A percentile compares a stretch with the other conserved stretches of the same genome.
Conservation (phyloP, 2,888 invertebrate species). For the Sinelater perroti region DNA sequence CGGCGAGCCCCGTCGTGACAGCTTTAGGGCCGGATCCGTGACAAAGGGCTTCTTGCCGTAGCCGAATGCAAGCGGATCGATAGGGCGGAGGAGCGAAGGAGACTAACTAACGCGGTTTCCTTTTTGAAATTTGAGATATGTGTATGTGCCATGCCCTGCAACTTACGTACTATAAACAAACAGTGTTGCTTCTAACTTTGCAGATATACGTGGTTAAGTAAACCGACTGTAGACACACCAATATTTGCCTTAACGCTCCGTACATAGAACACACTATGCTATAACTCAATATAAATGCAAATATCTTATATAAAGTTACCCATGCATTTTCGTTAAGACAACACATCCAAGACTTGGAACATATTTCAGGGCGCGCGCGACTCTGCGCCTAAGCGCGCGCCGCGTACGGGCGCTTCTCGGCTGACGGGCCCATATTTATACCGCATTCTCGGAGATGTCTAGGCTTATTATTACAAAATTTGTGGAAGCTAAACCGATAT, state of each 20-base stretch:
- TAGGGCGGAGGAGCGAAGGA: neutral
- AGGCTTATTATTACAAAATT: conserved; percentile 39
- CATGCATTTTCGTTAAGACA: conserved; percentile 60
- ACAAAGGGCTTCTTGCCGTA: no score
- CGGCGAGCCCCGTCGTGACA: no score
- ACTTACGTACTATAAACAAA: conserved; percentile 50
- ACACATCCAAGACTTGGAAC: conserved; percentile 53
- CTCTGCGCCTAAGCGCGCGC: conserved; percentile 13
- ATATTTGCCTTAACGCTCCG: conserved; percentile 59
- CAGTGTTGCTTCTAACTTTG: conserved; percentile 55
- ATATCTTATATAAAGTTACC: conserved; percentile 60
- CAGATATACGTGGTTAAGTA: conserved; percentile 59
- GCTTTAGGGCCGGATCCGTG: no score
- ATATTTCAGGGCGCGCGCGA: conserved; percentile 26
- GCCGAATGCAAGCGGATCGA: no score
- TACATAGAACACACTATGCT: conserved; percentile 52
- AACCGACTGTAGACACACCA: conserved; percentile 59
- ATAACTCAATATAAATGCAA: conserved; percentile 63
- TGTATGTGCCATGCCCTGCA: conserved; percentile 26
- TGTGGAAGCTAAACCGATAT: conserved; percentile 36
- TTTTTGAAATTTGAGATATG: conserved; percentile 26
- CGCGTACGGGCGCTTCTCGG: conserved; percentile 15
- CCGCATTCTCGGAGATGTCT: conserved; percentile 36
- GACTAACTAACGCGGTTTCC: conserved; percentile 11
- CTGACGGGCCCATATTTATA: conserved; percentile 26